phyloP scores from a whole-genome alignment of 1,140 invertebrate genomes.

The Bombus superbus region DNA sequence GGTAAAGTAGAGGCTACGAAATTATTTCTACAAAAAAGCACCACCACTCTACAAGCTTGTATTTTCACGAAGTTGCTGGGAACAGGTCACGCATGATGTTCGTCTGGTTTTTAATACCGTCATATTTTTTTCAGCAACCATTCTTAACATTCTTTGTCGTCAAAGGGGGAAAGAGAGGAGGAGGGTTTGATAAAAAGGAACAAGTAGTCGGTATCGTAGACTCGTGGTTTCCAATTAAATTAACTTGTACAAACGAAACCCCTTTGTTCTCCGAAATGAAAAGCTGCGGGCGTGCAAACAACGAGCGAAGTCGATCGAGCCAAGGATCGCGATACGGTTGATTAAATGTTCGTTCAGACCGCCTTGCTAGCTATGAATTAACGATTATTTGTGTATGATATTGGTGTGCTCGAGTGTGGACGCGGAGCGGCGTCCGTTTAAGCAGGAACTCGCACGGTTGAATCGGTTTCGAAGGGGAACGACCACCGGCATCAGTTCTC shows the following conservation, averaged over 20 bases:
- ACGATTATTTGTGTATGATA: conserved; percentile 36
- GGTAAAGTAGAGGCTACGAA: too few relatives aligned
- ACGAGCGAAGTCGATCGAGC: not conserved
- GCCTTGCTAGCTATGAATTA: not conserved
- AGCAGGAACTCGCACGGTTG: conserved; percentile 49
- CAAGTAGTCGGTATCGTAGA: not conserved
- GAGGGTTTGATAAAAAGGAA: not conserved
- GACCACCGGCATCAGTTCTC: conserved; percentile 46
- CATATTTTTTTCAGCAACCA: not conserved
- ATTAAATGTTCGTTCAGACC: conserved; percentile 20
- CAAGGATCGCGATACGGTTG: conserved; percentile 8
- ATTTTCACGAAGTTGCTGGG: not conserved
- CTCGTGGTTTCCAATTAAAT: conserved; percentile 9
- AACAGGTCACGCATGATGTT: not conserved
- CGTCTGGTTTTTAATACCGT: not conserved
- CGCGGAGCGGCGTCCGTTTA: conserved; percentile 2
- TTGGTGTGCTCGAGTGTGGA: not conserved
- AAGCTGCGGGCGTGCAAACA: conserved; percentile 5
- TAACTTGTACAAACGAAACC: conserved; percentile 13
- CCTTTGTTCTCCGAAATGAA: conserved; percentile 7
- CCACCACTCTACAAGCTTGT: too few relatives aligned
- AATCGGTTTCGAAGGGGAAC: conserved; percentile 54
- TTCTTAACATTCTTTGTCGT: not conserved
- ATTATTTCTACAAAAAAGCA: too few relatives aligned
- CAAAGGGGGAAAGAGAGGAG: not conserved